These are phyloP conservation scores for Oriolus oriolus DNA, from an alignment of 2,113 vertebrate species.

Conservation along the genomic window DNA sequence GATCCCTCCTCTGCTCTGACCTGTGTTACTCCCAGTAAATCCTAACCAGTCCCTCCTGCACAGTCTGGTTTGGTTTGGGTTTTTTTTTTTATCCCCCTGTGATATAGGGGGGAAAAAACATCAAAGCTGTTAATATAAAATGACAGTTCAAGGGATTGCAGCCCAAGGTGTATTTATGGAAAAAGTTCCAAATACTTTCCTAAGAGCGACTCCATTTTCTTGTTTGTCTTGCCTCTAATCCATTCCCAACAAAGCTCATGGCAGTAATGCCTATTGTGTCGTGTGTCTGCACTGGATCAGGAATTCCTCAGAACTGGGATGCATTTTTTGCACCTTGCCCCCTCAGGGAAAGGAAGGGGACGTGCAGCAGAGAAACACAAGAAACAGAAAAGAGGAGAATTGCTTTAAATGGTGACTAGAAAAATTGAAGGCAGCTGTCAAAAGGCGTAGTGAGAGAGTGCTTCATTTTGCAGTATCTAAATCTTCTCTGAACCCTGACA, in stretches of 20 bases:
- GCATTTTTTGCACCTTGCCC: not conserved
- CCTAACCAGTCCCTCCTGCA: not conserved
- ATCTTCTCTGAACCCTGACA: not conserved
- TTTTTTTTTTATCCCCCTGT: accelerated
- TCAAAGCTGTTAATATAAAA: not conserved
- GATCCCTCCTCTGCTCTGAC: not conserved
- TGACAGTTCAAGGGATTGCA: not conserved
- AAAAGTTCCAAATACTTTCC: not conserved
- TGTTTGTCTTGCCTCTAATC: not conserved
- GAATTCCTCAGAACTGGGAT: not conserved
- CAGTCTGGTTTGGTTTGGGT: not conserved
- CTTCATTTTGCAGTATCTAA: not conserved
- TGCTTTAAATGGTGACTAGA: not conserved
- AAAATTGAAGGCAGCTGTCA: not conserved
- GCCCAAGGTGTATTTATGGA: not conserved
- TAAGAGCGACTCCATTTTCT: not conserved
- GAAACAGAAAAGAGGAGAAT: not conserved
- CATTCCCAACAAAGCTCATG: not conserved
- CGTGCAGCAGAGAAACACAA: not conserved
- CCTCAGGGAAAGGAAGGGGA: not conserved
- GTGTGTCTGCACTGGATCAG: not conserved
- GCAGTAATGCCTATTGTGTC: not conserved
- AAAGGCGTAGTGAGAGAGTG: not conserved
- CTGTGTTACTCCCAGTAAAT: not conserved
- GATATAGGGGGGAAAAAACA: not conserved